Base-by-base conservation (phyloP, 2,113 vertebrate species). In the Paramormyrops kingsleyae region DNA sequence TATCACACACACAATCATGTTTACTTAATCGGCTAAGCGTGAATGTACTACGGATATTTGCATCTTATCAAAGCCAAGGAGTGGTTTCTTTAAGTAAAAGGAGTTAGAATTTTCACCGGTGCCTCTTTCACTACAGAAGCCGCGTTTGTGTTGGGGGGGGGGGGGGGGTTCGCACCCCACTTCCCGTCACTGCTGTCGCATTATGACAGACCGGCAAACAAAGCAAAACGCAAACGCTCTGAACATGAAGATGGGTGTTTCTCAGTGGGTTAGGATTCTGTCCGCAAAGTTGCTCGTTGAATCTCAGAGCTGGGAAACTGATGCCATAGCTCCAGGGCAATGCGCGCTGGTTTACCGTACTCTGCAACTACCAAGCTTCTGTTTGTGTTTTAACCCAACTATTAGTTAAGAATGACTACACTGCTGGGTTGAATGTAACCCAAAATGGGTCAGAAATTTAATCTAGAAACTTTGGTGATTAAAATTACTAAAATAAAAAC, bases 1-100 rank as follows among this genome's bases (percentile, higher is more conserved):
- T 84, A 92, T 85, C 42, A 89, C 91, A 94, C 93, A 93, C 92
- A 80, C 12, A 49, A 62, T 93, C 87, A 70, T 87, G 49, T 77
- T 90, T 87, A 42, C 88, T 89, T 87, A 77, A 93, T 90, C 27
- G 27, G 39, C 42, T 89, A 62, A 62, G 50, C 53, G 66, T 31
- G 50, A 17, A 15, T 35, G 15, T 39, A 52, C 17, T 35, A 39
- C 56, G 50, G 50, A 53, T 31, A 53, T 53, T 74, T 83, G 31
- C 74, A 19, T 52, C 74, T 83, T n/a, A 7, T 56, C 21, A 56
- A 83, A 89, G 21, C 27, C 47, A 77, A 27, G 24, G 46, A 17
- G 46, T 35, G 49, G 49, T 52, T 53, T 35, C 17, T 31, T 53
- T 53, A 46, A 87, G 19, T 35, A 46, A 53, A 39, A 35, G n/a